Percentiles rank a stretch among this genome's conserved stretches.
phyloP scores from a whole-genome alignment of 2,888 invertebrate species.

The Cryptus armator region DNA sequence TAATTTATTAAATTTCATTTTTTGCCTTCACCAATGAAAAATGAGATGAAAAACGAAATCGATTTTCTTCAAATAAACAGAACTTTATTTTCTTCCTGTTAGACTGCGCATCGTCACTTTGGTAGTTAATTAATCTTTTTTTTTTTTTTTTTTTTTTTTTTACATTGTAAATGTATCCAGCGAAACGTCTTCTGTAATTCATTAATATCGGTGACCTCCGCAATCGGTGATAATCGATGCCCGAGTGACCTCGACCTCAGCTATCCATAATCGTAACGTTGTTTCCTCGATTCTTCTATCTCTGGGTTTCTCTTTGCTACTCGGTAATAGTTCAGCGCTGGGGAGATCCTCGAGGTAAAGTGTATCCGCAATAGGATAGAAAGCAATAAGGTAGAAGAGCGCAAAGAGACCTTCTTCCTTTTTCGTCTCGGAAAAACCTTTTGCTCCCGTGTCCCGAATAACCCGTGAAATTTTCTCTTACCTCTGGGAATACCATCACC shows the following conservation, averaged over 20 bases:
- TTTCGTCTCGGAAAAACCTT: constrained; percentile 2
- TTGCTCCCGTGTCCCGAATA: not conserved
- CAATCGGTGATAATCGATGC: not conserved
- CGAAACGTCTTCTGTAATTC: not conserved
- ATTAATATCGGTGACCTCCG: not conserved
- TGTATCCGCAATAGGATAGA: not conserved
- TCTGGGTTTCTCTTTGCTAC: not conserved
- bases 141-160: not conserved
- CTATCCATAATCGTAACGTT: not conserved
- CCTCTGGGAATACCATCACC: constrained; percentile 15
- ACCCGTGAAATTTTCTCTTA: constrained; percentile 21
- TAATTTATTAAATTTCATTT: no score
- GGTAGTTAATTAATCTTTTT: not conserved
- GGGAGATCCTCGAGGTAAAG: not conserved
- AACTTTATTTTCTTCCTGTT: no score
- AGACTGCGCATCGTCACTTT: not conserved
- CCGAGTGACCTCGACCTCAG: not conserved
- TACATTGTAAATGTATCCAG: not conserved
- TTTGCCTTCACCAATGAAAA: no score
- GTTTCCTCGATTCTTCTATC: not conserved
- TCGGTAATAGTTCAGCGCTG: not conserved
- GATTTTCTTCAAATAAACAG: not conserved
- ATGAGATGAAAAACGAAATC: no score
- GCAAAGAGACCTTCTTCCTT: not conserved
- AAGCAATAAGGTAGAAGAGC: not conserved